Evolutionary conservation across 1,140 invertebrate species (phyloP).

Genomic region (Luehdorfia chinensis): DNA sequence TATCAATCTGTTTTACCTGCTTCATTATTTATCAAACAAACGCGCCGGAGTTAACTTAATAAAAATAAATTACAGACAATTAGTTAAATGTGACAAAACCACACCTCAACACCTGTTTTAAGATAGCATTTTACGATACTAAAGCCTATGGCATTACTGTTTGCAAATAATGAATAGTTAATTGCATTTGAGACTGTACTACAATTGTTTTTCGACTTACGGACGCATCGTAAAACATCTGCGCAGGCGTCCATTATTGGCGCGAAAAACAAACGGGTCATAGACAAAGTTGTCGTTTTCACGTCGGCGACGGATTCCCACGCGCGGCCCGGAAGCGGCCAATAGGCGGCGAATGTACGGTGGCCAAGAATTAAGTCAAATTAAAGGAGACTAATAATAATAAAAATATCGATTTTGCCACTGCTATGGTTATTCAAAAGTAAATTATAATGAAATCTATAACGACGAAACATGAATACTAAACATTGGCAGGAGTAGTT

Average conservation of each 20-base stretch:
- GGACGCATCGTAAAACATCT: conserved; percentile 22
- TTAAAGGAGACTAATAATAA: too few relatives aligned
- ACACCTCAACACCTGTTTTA: conserved; percentile 6
- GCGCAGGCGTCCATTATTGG: conserved; percentile 15
- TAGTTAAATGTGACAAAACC: neutral
- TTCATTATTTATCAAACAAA: too few relatives aligned
- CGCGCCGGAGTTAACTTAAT: too few relatives aligned
- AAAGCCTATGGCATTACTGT: conserved; percentile 2
- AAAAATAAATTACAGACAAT: too few relatives aligned
- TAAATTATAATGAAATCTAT: too few relatives aligned
- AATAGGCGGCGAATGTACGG: conserved; percentile 21
- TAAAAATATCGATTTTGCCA: too few relatives aligned
- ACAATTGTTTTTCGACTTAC: neutral
- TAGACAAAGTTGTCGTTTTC: conserved; percentile 22
- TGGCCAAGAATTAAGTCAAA: neutral
- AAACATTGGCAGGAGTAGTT: too few relatives aligned
- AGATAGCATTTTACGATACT: neutral
- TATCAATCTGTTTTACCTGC: too few relatives aligned
- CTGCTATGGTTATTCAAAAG: too few relatives aligned
- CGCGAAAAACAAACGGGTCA: conserved; percentile 27
- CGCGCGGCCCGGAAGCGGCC: conserved; percentile 43
- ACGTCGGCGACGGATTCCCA: conserved; percentile 37
- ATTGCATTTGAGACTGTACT: conserved; percentile 1
- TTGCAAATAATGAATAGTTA: conserved; percentile 19
- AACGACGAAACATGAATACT: too few relatives aligned